Evolutionary conservation across 2,888 invertebrate species (phyloP), one percentile per base, ranked within the genome.

Genomic region (Scaptomyza polygonia): DNA sequence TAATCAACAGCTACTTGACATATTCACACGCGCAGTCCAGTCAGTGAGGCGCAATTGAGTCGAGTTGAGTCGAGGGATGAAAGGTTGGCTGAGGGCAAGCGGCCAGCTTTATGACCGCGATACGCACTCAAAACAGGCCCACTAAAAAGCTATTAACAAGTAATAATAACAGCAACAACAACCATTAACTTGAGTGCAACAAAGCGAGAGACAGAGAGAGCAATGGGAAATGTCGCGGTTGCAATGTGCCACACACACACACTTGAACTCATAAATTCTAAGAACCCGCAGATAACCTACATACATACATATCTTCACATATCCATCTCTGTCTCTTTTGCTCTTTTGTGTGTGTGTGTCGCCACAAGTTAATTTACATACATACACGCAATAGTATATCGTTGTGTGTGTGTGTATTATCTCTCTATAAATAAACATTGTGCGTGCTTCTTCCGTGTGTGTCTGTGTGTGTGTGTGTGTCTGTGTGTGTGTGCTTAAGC

Each of bases 1-100:
- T 86, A 86, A 88, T 83, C 88, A 74, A 54, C n/a, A n/a, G n/a
- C n/a, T n/a, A 88, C 86, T 83, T 86, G 83, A 88, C 83, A 88
- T 88, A 88, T 88, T 83, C 88, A 77, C 77, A 68, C 61, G 45
- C 57, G 45, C 59, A 48, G n/a, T n/a, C n/a, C n/a, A n/a, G n/a
- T n/a, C n/a, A n/a, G n/a, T n/a, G n/a, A n/a, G n/a, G n/a, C n/a
- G n/a, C n/a, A n/a, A n/a, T n/a, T n/a, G n/a, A 5, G 21, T n/a
- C n/a, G n/a, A n/a, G n/a, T n/a, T n/a, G n/a, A 7, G 4, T 8
- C 29, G 29, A 21, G 43, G 18, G n/a, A 29, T 48, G 32, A 9
- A 7, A 21, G n/a, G 54, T 21, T 12, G 9, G 7, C n/a, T 29
- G 43, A 32, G 73, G 63, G 39, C 45, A 36, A 36, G 43, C 51